phyloP scores from a whole-genome alignment of 35 echinoderm and acorn worm genomes.

The Ophioderma brevispina region DNA sequence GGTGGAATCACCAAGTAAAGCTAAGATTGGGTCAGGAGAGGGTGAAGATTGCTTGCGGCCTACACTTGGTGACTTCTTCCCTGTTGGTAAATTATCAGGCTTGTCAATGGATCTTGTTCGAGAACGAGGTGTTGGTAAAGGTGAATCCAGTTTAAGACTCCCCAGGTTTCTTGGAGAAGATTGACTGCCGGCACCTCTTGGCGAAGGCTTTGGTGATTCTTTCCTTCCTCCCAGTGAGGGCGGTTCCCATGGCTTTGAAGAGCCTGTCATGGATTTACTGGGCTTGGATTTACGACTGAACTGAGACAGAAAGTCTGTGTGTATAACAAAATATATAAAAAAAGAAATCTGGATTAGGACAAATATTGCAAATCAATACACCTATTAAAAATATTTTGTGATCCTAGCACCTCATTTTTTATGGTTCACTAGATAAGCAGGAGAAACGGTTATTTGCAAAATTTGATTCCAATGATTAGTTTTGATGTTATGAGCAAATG shows the following conservation, averaged over 20 bases:
- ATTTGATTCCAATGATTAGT: too few species aligned
- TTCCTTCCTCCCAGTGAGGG: constrained; percentile 25
- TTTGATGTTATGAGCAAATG: too few species aligned
- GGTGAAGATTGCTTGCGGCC: not conserved
- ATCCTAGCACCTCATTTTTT: too few species aligned
- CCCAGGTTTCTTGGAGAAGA: not conserved
- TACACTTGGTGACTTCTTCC: not conserved
- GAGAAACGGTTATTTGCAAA: too few species aligned
- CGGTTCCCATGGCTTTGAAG: constrained; percentile 43
- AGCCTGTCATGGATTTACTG: not conserved
- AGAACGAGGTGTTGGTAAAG: not conserved
- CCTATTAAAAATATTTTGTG: too few species aligned
- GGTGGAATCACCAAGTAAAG: not conserved
- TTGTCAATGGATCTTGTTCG: constrained; percentile 35
- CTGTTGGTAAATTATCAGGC: not conserved
- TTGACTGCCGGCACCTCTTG: not conserved
- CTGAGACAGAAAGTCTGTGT: constrained; percentile 53
- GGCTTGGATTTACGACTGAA: constrained; percentile 29
- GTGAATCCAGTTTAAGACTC: not conserved
- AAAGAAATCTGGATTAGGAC: too few species aligned
- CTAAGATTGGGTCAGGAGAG: not conserved
- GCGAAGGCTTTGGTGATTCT: constrained; percentile 2
- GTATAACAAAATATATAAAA: constrained; percentile 17
- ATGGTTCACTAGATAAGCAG: too few species aligned
- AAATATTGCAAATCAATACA: too few species aligned